Base-by-base conservation (phyloP, 2,797 vertebrate species). In the Periparus ater region DNA sequence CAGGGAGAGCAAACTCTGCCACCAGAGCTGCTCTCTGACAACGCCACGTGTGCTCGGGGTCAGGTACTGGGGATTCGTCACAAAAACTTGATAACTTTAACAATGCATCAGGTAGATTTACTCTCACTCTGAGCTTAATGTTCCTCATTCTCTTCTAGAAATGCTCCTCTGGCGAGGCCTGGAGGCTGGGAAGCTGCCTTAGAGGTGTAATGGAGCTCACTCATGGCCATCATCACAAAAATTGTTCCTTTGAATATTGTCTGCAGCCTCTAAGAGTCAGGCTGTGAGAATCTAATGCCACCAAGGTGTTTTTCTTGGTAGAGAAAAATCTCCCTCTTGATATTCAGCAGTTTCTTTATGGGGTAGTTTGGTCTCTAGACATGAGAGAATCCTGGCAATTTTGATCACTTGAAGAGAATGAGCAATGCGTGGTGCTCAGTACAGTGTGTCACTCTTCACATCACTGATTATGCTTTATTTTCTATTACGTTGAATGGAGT, bases 321-420 rank as follows among this genome's bases (percentile, higher is more conserved):
- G 91, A 89, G 96, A 89, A 92, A 93, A 97, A 96, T 94, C 85
- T 95, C 94, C 89, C 91, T 96, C 95, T 95, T 95, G 95, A 93
- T 96, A 96, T 95, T 96, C 94, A 96, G 91, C 85, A 67, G 87
- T 95, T 97, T 96, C 95, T 96, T 97, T 97, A 97, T 93, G 76
- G 91, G 77, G 85, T 93, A 96, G 96, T 96, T 95, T 94, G 93
- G 96, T 97, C 93, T 96, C 85, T 55, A 94, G 95, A 92, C 85
- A 86, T 54, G 85, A 95, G 85, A 92, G 82, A 95, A 96, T 94
- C 91, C 87, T 79, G 71, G 89, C 79, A 92, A 94, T 93, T 96
- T 88, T 45, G 85, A 93, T 96, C 85, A 85, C 94, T 89, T 93
- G 91, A 93, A 76, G 89, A 81, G 74, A 74, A 72, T 67, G 91